These are phyloP conservation scores for Lypha dubia DNA, from an alignment of 2,888 invertebrate species.

Conservation along the genomic window DNA sequence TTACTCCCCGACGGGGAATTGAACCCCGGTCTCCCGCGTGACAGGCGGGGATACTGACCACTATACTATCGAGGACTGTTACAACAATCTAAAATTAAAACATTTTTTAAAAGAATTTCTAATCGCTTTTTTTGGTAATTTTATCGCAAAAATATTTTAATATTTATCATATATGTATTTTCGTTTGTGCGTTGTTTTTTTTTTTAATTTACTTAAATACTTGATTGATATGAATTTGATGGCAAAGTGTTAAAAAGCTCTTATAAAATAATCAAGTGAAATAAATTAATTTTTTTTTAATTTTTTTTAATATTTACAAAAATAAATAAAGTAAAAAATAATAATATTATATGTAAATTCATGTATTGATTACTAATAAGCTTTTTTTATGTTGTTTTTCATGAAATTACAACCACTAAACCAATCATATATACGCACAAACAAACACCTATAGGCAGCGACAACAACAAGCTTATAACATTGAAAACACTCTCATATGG, in stretches of 20 bases:
- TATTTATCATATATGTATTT: neutral
- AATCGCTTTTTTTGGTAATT: neutral
- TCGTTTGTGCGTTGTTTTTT: neutral
- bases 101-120: neutral
- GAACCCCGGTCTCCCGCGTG: conserved; percentile 83
- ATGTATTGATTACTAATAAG: conserved; percentile 49
- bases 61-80: conserved; percentile 62
- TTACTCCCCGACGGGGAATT: conserved; percentile 82
- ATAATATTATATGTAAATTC: conserved; percentile 32
- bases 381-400: conserved; percentile 26
- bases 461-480: neutral
- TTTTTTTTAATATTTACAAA: neutral
- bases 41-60: conserved; percentile 80
- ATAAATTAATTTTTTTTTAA: neutral
- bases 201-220: conserved; percentile 22
- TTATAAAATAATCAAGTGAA: conserved; percentile 35
- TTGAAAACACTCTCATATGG: neutral
- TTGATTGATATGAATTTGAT: conserved; percentile 25
- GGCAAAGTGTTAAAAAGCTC: conserved; percentile 19
- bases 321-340: conserved; percentile 11
- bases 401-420: neutral
- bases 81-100: too few relatives aligned
- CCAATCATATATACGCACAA: too few relatives aligned
- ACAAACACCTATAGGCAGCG: neutral
- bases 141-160: neutral